A percentile compares a stretch with the other conserved stretches of the same genome.
Conservation (phyloP, 2,113 vertebrate genomes). For the Puma concolor region DNA sequence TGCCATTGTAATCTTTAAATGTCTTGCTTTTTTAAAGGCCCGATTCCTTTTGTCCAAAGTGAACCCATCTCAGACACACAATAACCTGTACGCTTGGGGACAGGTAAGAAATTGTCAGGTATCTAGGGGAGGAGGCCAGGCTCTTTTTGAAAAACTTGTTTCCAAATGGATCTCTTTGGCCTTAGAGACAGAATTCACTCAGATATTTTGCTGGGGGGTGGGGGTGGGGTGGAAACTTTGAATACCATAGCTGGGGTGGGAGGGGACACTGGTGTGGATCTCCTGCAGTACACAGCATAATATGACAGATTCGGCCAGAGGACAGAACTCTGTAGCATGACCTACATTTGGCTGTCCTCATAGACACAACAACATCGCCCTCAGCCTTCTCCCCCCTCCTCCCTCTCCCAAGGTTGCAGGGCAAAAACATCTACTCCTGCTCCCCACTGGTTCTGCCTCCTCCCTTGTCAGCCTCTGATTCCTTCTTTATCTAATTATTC, state of each 20-base stretch:
- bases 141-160: neutral
- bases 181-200: constrained; percentile 93
- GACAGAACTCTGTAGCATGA: neutral
- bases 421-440: neutral
- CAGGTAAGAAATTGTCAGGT: constrained; percentile 89
- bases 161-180: constrained; percentile 52
- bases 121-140: neutral
- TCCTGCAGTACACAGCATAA: rapidly evolving
- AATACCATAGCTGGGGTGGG: neutral
- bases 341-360: neutral
- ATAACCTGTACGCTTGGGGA: constrained; percentile 96
- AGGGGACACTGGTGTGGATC: neutral
- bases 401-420: neutral
- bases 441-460: neutral
- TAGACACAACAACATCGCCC: neutral
- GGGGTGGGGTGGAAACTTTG: constrained; percentile 62
- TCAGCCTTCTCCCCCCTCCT: too few species aligned
- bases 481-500: neutral
- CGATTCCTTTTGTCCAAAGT: constrained; percentile 98
- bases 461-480: neutral
- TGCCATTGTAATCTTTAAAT: constrained; percentile 45
- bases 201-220: constrained; percentile 86
- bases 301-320: neutral
- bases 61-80: constrained; percentile 99
- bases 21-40: constrained; percentile 87